Conservation (phyloP, 2,797 vertebrate species). For the Etheostoma perlongum region DNA sequence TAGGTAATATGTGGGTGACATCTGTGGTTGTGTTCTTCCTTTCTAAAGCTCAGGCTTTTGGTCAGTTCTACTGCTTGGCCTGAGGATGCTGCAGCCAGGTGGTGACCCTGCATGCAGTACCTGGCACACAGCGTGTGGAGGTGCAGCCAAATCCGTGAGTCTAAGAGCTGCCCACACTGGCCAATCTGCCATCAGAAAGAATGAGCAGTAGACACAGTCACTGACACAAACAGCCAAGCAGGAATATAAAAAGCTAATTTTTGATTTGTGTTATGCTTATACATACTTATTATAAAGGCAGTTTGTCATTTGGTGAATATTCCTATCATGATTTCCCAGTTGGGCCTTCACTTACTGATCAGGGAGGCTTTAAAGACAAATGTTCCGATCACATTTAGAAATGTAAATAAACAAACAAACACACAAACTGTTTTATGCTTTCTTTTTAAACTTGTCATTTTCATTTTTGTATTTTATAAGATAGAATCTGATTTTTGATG, state of each 20-base stretch:
- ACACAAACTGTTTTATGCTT: too few species aligned
- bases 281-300: not conserved
- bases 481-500: not conserved
- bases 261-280: not conserved
- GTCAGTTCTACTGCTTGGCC: slow-evolving; percentile 36
- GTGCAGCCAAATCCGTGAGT: slow-evolving; percentile 66
- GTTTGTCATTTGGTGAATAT: not conserved
- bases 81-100: slow-evolving; percentile 75
- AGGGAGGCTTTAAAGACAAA: not conserved
- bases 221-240: slow-evolving; percentile 15
- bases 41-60: slow-evolving; percentile 43
- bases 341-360: not conserved
- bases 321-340: not conserved
- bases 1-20: slow-evolving; percentile 14
- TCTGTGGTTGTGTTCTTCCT: slow-evolving; percentile 31
- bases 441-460: not conserved
- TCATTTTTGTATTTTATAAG: not conserved
- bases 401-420: not conserved
- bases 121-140: slow-evolving; percentile 58
- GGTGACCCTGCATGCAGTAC: slow-evolving; percentile 81
- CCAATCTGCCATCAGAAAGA: slow-evolving; percentile 55
- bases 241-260: not conserved
- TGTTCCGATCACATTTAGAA: not conserved
- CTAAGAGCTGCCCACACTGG: slow-evolving; percentile 56
- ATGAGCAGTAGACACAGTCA: slow-evolving; percentile 27